Evolutionary conservation across 2,113 vertebrate species (phyloP).

Genomic region (Syngnathus scovelli): DNA sequence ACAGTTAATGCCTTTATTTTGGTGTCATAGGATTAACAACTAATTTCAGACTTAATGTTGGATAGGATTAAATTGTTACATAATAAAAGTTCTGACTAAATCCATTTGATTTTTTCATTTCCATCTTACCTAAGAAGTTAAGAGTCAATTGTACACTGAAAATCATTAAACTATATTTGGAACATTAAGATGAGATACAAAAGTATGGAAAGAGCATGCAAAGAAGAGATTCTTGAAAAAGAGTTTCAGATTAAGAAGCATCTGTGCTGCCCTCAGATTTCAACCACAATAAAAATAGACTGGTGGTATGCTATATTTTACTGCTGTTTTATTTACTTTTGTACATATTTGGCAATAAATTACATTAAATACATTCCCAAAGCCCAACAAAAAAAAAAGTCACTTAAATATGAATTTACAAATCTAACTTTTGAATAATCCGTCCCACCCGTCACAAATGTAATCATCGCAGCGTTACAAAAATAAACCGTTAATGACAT

Average conservation of each 20-base stretch:
- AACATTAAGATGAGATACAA: too few species aligned
- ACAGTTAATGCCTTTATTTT: conserved; percentile 50
- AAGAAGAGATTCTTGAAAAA: neutral
- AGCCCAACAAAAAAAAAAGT: conserved; percentile 27
- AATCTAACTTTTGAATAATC: conserved; percentile 18
- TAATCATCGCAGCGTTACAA: neutral
- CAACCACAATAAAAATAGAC: neutral
- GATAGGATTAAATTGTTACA: conserved; percentile 53
- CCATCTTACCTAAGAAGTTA: too few species aligned
- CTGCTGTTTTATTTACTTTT: neutral
- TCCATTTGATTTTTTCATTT: conserved; percentile 8
- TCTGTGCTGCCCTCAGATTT: neutral
- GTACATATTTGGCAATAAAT: conserved; percentile 51
- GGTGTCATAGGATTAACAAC: conserved; percentile 41
- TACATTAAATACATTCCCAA: conserved; percentile 50
- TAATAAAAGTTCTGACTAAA: conserved; percentile 64
- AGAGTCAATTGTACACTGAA: too few species aligned
- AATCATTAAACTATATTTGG: too few species aligned
- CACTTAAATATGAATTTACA: conserved; percentile 32
- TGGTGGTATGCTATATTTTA: neutral
- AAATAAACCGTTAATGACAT: conserved; percentile 22
- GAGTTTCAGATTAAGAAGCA: neutral
- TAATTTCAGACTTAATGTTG: conserved; percentile 51
- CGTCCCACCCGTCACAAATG: conserved; percentile 7
- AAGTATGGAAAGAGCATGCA: neutral